Conservation (phyloP, 2,113 vertebrate genomes). For the Pagrus major region DNA sequence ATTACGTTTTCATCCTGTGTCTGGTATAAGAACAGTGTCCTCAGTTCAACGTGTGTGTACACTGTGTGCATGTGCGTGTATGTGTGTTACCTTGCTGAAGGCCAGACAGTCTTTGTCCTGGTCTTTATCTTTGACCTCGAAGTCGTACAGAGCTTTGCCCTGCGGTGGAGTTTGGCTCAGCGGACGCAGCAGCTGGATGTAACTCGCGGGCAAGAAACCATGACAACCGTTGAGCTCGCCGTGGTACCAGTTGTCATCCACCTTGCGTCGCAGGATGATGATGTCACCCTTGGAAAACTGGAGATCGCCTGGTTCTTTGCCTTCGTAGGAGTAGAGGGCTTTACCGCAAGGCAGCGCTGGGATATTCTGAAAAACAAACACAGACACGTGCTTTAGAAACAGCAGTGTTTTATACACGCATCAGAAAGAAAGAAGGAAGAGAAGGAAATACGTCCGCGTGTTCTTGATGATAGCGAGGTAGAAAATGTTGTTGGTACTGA, state of each 20-base stretch:
- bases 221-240: conserved; percentile 95
- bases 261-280: conserved; percentile 94
- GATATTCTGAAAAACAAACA: conserved; percentile 84
- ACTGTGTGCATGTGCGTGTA: neutral
- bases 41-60: conserved; percentile 5
- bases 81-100: conserved; percentile 92
- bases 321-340: conserved; percentile 95
- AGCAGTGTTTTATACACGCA: neutral
- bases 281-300: conserved; percentile 96
- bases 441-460: neutral
- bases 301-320: conserved; percentile 96
- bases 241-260: conserved; percentile 98
- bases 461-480: neutral
- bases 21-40: conserved; percentile 9
- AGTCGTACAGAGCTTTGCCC: conserved; percentile 98
- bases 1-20: neutral
- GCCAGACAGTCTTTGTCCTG: conserved; percentile 98
- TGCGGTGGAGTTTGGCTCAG: conserved; percentile 93
- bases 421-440: conserved; percentile 9
- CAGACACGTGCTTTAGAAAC: neutral
- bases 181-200: conserved; percentile 93
- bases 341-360: conserved; percentile 94
- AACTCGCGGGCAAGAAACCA: conserved; percentile 96
- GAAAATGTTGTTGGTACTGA: neutral
- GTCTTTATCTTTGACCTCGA: conserved; percentile 98